phyloP scores from a whole-genome alignment of 2,888 invertebrate genomes.

The Tridacna gigas region DNA sequence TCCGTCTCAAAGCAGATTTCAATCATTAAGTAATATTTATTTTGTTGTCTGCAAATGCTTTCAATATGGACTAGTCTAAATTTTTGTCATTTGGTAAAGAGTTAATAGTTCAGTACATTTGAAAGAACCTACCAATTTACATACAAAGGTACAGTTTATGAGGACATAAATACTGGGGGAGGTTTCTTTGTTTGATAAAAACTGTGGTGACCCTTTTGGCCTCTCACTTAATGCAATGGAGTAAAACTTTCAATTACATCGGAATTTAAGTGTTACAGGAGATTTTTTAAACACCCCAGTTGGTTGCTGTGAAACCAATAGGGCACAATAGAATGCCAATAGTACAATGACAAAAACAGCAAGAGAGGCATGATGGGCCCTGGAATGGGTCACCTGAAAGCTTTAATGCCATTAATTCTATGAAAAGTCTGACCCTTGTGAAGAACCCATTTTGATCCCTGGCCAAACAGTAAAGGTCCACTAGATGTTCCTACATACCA shows the following conservation, averaged over 20 bases:
- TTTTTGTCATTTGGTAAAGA: not conserved
- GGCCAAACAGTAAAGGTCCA: too few species aligned
- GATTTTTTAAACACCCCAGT: conserved; percentile 2
- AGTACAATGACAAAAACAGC: too few species aligned
- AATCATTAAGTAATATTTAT: not conserved
- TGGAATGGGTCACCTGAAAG: too few species aligned
- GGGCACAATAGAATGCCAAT: too few species aligned
- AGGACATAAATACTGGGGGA: not conserved
- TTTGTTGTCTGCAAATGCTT: not conserved
- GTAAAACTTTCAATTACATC: not conserved
- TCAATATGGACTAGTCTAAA: not conserved
- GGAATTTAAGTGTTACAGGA: not conserved
- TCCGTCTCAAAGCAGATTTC: not conserved
- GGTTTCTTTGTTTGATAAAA: conserved; percentile 8
- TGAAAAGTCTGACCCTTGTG: too few species aligned
- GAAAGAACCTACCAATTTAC: too few species aligned
- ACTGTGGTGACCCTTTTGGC: not conserved
- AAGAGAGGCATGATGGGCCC: too few species aligned
- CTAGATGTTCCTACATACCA: too few species aligned
- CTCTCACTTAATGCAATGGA: conserved; percentile 1
- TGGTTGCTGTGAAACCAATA: conserved; percentile 21
- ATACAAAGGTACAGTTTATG: not conserved
- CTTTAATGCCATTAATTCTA: too few species aligned
- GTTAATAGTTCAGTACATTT: not conserved
- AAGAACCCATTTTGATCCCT: too few species aligned